Conservation (phyloP, 2,888 invertebrate species). For the Quadroppia sp. region DNA sequence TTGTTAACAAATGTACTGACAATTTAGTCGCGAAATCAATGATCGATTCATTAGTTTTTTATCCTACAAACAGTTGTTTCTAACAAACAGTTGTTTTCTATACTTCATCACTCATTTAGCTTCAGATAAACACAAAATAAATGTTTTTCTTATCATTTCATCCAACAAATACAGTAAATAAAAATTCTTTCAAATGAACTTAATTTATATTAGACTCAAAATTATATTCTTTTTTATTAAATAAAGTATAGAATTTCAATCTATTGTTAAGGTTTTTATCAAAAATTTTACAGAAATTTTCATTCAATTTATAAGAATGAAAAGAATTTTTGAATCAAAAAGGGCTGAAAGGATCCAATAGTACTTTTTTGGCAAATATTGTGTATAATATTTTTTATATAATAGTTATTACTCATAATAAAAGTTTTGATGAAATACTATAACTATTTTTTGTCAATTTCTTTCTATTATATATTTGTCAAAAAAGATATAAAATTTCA, state of each 20-base stretch:
- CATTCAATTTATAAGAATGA: no score
- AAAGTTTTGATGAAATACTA: neutral
- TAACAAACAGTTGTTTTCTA: neutral
- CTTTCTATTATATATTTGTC: neutral
- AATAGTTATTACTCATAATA: neutral
- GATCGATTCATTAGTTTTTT: neutral
- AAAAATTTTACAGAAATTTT: no score
- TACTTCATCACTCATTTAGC: neutral
- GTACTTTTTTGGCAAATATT: no score
- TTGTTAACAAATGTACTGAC: neutral
- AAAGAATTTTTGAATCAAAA: no score
- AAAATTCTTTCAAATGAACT: neutral
- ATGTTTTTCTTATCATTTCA: no score
- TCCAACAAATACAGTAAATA: no score
- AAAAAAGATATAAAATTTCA: conserved; percentile 5
- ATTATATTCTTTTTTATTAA: no score
- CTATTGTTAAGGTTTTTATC: no score
- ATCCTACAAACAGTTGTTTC: neutral
- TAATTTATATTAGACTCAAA: neutral
- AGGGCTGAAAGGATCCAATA: no score
- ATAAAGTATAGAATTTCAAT: no score
- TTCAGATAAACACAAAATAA: neutral
- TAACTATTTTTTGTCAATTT: neutral
- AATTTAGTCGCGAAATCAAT: neutral
- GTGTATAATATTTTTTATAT: neutral